Conservation (phyloP, 30 jellyfish, hydroid and myxozoan genomes). For the Chironex yamaguchii region DNA sequence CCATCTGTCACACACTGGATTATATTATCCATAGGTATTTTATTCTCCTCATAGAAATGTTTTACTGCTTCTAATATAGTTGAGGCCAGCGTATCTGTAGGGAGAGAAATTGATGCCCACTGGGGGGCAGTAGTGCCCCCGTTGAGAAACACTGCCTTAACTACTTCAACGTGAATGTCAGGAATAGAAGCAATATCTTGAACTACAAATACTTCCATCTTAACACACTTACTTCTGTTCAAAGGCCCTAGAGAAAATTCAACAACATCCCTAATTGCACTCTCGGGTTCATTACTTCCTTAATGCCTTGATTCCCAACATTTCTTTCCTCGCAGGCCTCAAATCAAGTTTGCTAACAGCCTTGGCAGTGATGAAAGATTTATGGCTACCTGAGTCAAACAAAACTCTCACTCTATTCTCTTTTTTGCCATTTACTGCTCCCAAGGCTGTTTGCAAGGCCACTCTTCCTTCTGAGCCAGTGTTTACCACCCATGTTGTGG, state of each 20-base stretch:
- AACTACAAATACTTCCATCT: too few relatives aligned
- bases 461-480: conserved; percentile 11
- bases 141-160: too few relatives aligned
- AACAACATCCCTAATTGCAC: not conserved
- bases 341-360: not conserved
- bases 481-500: conserved; percentile 15
- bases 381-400: not conserved
- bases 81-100: too few relatives aligned
- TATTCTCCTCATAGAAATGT: too few relatives aligned
- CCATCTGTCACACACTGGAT: too few relatives aligned
- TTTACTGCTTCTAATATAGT: too few relatives aligned
- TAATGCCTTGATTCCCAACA: not conserved
- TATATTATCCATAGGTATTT: too few relatives aligned
- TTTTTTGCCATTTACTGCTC: not conserved
- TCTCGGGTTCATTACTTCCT: not conserved
- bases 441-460: conserved; percentile 17
- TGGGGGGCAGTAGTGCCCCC: too few relatives aligned
- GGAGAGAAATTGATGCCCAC: too few relatives aligned
- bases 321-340: not conserved
- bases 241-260: not conserved
- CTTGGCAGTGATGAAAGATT: not conserved
- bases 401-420: not conserved
- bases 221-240: too few relatives aligned
- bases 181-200: too few relatives aligned
- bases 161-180: too few relatives aligned